Conservation (phyloP, 2,113 vertebrate genomes). For the Okapia johnstoni region DNA sequence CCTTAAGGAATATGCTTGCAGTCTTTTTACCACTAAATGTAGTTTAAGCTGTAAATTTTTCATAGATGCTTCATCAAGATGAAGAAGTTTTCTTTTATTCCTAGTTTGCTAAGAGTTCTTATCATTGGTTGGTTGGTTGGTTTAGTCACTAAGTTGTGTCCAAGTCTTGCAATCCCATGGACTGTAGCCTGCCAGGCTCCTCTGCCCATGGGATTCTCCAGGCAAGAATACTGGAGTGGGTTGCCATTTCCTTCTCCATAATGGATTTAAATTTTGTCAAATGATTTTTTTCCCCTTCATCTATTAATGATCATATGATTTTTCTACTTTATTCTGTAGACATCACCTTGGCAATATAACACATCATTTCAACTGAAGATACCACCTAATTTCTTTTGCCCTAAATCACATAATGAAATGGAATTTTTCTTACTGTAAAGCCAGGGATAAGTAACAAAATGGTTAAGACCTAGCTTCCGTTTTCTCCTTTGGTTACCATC, state of each 20-base stretch:
- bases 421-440: neutral
- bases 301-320: neutral
- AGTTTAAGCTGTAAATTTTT: neutral
- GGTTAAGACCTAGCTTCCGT: neutral
- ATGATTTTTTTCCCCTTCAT: neutral
- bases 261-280: neutral
- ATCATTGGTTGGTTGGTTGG: neutral
- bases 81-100: neutral
- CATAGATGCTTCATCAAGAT: neutral
- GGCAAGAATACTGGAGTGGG: neutral
- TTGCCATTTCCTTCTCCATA: neutral
- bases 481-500: neutral
- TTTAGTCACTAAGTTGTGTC: neutral
- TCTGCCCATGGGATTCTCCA: neutral
- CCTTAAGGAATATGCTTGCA: neutral
- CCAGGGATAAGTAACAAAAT: neutral
- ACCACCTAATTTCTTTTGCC: neutral
- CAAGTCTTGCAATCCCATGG: neutral
- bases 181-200: neutral
- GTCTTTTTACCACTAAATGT: neutral
- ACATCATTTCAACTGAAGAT: neutral
- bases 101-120: neutral
- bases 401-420: neutral
- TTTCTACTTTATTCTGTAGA: neutral
- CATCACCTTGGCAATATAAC: neutral